Evolutionary conservation across 2,113 vertebrate genomes (phyloP).

Genomic region (Rostratula benghalensis): DNA sequence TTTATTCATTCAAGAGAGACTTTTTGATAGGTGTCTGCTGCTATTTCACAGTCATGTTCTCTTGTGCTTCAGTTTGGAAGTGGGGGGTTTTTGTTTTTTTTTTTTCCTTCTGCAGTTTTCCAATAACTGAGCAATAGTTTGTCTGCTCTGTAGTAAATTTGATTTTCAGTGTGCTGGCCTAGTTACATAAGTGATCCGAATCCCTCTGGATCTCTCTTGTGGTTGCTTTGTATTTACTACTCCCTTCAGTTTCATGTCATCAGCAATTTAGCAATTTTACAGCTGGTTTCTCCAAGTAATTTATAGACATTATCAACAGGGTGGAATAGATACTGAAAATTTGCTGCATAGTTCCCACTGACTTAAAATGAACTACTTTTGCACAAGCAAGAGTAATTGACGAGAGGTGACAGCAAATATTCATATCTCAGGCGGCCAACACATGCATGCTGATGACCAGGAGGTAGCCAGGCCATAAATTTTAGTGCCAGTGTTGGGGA

Average conservation of each 20-base stretch:
- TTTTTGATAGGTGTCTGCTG: neutral
- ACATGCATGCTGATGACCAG: rapidly evolving
- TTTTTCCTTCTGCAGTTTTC: slow-evolving; percentile 7
- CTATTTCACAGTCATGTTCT: neutral
- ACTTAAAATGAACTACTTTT: neutral
- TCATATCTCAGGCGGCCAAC: neutral
- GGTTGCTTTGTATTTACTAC: slow-evolving; percentile 72
- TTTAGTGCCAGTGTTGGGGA: neutral
- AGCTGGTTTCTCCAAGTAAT: slow-evolving; percentile 55
- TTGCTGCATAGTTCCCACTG: slow-evolving; percentile 32
- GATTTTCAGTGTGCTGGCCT: slow-evolving; percentile 50
- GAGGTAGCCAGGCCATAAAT: neutral
- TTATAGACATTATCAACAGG: slow-evolving; percentile 55
- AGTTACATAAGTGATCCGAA: slow-evolving; percentile 67
- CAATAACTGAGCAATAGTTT: slow-evolving; percentile 42
- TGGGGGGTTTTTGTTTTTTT: neutral
- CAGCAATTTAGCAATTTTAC: slow-evolving; percentile 60
- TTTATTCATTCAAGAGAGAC: neutral
- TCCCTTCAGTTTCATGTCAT: slow-evolving; percentile 60
- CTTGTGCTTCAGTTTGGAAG: neutral
- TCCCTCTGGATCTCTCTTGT: slow-evolving; percentile 49
- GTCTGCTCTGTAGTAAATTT: neutral
- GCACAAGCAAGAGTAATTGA: neutral
- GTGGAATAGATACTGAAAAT: slow-evolving; percentile 40
- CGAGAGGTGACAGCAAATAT: neutral